Evolutionary conservation across 2,888 invertebrate genomes (phyloP), one percentile per base, ranked within the genome.

Genomic region (Syrphus vitripennis): DNA sequence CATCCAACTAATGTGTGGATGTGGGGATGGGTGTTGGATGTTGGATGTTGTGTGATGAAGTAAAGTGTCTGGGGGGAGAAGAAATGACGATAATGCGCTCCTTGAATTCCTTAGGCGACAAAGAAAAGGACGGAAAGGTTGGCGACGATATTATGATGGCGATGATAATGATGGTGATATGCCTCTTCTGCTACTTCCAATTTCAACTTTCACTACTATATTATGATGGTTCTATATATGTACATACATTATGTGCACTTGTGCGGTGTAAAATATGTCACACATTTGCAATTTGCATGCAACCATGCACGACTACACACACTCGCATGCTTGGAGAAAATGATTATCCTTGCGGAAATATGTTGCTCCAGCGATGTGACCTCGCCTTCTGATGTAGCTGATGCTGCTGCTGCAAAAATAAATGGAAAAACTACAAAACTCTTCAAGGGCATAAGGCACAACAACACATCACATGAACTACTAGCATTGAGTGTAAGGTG

Each of bases 281-380:
- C 69, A 74, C 69, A 86, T 74, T 82, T 82, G 67, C 63, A 82
- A 86, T 86, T 86, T 86, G 86, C 78, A 86, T 86, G 65, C 77
- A 63, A 50, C 72, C 72, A 70, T 78, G 77, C 77, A 82, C 65
- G 76, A 71, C 76, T 72, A 48, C 59, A 70, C 70, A 55, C 34
- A 57, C 48, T 74, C 50, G 63, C 74, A 45, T 74, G 57, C 50
- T 48, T 34, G 42, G 63, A 48, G 71, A 63, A 70, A 77, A 82
- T 82, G 77, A 82, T 82, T 82, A 86, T 86, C 82, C 82, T 74
- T 74, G 74, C 48, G 77, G 86, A 82, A 82, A 82, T 86, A 82
- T 70, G 82, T 74, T 86, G 72, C 63, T 34, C n/a, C 70, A 69
- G 81, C 80, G 29, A 61, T 81, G 69, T 77, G 71, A 76, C 81